Percentiles rank a stretch among this genome's conserved stretches.
phyloP scores from a whole-genome alignment of 2,888 invertebrate genomes.

The Seladonia tumulorum region DNA sequence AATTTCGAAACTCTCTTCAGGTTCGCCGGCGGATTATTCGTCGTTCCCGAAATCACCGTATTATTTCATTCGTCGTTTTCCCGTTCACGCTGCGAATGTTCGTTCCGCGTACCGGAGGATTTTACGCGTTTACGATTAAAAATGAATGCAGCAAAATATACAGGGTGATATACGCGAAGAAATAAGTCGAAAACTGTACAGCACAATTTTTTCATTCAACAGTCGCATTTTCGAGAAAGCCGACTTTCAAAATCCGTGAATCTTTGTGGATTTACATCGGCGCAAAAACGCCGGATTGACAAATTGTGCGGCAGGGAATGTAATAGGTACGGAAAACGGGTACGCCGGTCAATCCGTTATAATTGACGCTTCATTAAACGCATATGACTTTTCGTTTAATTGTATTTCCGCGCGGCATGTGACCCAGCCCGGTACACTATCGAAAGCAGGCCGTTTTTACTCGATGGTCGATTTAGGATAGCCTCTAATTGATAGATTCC shows the following conservation, averaged over 20 bases:
- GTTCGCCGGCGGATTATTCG: neutral
- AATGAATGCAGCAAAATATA: neutral
- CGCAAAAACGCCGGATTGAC: constrained; percentile 17
- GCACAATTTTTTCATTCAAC: too few species aligned
- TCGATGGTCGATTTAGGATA: neutral
- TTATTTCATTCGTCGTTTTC: too few species aligned
- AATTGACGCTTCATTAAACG: constrained; percentile 1
- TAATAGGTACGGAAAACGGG: neutral
- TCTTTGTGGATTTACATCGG: constrained; percentile 28
- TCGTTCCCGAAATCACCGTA: neutral
- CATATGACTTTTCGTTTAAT: neutral
- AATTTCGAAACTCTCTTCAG: neutral
- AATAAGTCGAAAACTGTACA: too few species aligned
- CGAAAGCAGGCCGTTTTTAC: neutral
- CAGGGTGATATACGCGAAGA: too few species aligned
- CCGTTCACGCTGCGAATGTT: too few species aligned
- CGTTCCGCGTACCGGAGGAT: too few species aligned
- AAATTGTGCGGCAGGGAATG: neutral
- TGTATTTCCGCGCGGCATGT: neutral
- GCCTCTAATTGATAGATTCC: neutral
- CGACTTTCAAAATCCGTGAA: too few species aligned
- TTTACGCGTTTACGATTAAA: too few species aligned
- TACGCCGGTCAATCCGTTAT: neutral
- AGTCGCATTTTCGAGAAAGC: too few species aligned
- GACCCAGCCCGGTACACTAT: neutral